phyloP scores from a whole-genome alignment of 64 coral and sea anemone genomes.

The Stylophora pistillata region DNA sequence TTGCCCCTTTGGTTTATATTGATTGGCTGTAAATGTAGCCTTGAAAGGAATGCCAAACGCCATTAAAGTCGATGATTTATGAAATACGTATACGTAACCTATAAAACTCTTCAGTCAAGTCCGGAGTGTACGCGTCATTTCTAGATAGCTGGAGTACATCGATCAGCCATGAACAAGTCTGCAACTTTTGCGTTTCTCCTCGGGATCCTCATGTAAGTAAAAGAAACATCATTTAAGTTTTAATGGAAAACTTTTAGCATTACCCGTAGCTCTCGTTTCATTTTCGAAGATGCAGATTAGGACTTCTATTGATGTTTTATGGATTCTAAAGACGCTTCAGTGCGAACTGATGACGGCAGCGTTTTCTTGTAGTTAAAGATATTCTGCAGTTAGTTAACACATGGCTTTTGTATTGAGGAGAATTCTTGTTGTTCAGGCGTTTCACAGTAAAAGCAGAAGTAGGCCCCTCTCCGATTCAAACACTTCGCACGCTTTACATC shows the following conservation, averaged over 20 bases:
- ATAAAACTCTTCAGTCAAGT: conserved; percentile 19
- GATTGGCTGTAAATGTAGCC: conserved; percentile 47
- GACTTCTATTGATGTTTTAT: not conserved
- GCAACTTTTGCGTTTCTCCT: not conserved
- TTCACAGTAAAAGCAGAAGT: too few relatives aligned
- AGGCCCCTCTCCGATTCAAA: too few relatives aligned
- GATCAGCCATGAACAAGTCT: conserved; percentile 24
- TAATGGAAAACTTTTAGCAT: not conserved
- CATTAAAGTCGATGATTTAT: conserved; percentile 41
- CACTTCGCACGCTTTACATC: too few relatives aligned
- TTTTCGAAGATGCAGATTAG: not conserved
- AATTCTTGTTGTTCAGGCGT: too few relatives aligned
- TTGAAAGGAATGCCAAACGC: conserved; percentile 48
- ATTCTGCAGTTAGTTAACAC: not conserved
- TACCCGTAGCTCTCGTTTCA: not conserved
- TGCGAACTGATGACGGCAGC: not conserved
- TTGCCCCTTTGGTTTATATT: conserved; percentile 9
- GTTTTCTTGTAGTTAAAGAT: not conserved
- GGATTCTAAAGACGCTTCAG: not conserved
- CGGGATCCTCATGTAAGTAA: conserved; percentile 21
- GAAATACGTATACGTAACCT: conserved; percentile 20
- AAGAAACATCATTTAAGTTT: not conserved
- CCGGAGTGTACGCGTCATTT: conserved; percentile 23
- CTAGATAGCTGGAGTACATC: not conserved
- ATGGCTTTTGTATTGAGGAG: too few relatives aligned